Percentiles rank a stretch among this genome's conserved stretches.
Conservation (phyloP, 2,113 vertebrate genomes). For the Tupaia chinensis region DNA sequence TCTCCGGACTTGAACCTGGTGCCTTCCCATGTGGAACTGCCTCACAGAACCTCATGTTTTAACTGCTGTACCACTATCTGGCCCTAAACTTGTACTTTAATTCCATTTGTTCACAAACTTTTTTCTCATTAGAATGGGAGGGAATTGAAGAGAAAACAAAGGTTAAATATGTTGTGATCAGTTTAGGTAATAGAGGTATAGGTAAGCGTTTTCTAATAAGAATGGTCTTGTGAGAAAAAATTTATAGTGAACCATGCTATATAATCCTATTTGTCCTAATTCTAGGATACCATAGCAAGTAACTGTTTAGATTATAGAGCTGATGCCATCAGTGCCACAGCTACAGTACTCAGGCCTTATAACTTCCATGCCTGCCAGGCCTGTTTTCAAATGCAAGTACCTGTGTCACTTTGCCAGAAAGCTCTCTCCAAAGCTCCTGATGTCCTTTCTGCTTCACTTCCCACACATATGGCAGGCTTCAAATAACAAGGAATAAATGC, state of each 20-base stretch:
- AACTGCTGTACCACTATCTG: too few relatives aligned
- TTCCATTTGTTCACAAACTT: too few relatives aligned
- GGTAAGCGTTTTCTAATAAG: background rate
- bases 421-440: background rate
- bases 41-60: too few relatives aligned
- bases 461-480: background rate
- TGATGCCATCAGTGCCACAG: background rate
- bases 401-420: background rate
- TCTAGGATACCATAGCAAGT: background rate
- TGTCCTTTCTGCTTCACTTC: background rate
- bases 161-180: background rate
- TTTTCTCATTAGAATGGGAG: too few relatives aligned
- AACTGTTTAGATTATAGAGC: background rate
- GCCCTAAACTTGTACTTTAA: too few relatives aligned
- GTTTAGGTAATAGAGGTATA: background rate
- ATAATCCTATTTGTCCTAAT: background rate
- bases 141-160: background rate
- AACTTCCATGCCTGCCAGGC: background rate
- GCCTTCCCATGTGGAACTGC: too few relatives aligned
- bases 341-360: background rate
- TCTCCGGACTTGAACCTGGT: too few relatives aligned
- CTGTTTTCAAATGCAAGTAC: background rate
- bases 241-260: background rate
- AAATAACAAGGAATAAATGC: background rate
- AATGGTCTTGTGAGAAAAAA: background rate